Evolutionary conservation across 2,797 vertebrate genomes (phyloP).

Genomic region (Bucorvus abyssinicus): DNA sequence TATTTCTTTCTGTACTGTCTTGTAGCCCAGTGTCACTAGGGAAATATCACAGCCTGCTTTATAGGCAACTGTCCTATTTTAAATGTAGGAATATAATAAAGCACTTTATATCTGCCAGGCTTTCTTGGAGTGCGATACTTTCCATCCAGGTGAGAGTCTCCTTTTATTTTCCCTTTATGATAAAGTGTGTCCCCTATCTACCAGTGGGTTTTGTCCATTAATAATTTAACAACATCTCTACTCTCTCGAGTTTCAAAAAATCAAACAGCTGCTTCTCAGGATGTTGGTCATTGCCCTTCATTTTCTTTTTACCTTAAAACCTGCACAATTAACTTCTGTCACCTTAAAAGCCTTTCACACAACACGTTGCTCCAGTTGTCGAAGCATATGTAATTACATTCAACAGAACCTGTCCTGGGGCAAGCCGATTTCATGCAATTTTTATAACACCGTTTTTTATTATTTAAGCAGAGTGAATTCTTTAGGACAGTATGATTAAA

Average conservation of each 20-base stretch:
- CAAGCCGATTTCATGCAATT: slow-evolving; percentile 75
- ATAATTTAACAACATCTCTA: slow-evolving; percentile 59
- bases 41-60: slow-evolving; percentile 66
- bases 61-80: slow-evolving; percentile 63
- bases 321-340: slow-evolving; percentile 74
- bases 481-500: slow-evolving; percentile 77
- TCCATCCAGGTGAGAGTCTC: slow-evolving; percentile 17
- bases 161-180: slow-evolving; percentile 26
- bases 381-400: slow-evolving; percentile 78
- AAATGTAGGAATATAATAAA: slow-evolving; percentile 62
- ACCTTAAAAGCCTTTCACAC: slow-evolving; percentile 75
- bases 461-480: slow-evolving; percentile 76
- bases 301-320: slow-evolving; percentile 69
- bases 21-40: slow-evolving; percentile 57
- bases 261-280: neutral
- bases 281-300: neutral
- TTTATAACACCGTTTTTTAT: slow-evolving; percentile 78
- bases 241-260: slow-evolving; percentile 53
- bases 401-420: slow-evolving; percentile 74
- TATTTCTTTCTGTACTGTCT: slow-evolving; percentile 58
- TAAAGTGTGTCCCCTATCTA: slow-evolving; percentile 43
- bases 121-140: slow-evolving; percentile 36
- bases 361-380: slow-evolving; percentile 71
- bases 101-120: slow-evolving; percentile 36
- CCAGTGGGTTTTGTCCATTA: slow-evolving; percentile 30